Percentiles rank a stretch among this genome's conserved stretches.
Conservation (phyloP, 2,113 vertebrate species). For the Chaenogobius annularis region DNA sequence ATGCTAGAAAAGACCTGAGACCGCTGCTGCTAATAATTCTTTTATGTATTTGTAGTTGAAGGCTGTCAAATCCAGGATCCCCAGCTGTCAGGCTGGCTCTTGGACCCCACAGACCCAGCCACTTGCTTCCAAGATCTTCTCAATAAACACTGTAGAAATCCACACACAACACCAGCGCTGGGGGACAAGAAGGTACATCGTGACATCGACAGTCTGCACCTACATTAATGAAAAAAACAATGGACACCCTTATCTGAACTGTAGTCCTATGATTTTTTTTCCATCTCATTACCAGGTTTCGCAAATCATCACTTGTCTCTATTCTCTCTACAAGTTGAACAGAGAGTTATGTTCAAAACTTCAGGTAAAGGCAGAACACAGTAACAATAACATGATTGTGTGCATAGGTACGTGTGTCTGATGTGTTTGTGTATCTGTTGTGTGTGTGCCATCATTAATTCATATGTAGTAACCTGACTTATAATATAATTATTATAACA, state of each 20-base stretch:
- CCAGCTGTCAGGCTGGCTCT: conserved; percentile 87
- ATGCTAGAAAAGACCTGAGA: not conserved
- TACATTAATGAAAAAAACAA: not conserved
- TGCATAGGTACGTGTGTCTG: too few species aligned
- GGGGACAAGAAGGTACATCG: conserved; percentile 53
- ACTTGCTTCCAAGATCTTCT: conserved; percentile 83
- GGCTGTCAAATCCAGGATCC: conserved; percentile 82
- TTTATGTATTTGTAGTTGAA: conserved; percentile 67
- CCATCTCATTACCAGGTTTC: conserved; percentile 66
- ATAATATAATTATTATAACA: not conserved
- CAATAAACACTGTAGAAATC: conserved; percentile 72
- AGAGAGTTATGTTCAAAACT: conserved; percentile 77
- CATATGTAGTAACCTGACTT: not conserved
- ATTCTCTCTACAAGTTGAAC: conserved; percentile 78
- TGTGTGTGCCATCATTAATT: too few species aligned
- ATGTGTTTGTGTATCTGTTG: too few species aligned
- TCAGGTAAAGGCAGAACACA: conserved; percentile 65
- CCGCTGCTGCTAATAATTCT: not conserved
- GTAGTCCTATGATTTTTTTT: not conserved
- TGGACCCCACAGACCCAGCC: conserved; percentile 82
- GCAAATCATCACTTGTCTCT: conserved; percentile 73
- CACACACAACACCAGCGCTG: conserved; percentile 11
- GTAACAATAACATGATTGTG: not conserved
- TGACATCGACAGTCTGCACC: not conserved
- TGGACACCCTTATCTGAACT: not conserved